phyloP scores from a whole-genome alignment of 2,888 invertebrate genomes.

The Cristatella mucedo region DNA sequence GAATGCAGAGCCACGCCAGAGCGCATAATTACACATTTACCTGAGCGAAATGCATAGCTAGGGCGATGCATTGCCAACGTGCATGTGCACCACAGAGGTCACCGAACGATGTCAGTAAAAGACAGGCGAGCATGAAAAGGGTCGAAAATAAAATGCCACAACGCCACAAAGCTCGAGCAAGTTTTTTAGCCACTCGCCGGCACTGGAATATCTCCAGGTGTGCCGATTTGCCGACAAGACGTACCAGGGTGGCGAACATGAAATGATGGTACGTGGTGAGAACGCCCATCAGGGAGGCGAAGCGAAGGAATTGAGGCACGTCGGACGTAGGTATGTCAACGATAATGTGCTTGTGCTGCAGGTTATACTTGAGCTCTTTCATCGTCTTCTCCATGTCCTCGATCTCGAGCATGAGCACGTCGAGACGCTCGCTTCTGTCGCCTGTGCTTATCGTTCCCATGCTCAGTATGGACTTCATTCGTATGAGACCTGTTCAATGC shows the following conservation, averaged over 20 bases:
- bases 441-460: background rate
- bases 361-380: slow-evolving; percentile 4
- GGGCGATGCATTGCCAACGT: no score
- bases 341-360: slow-evolving; percentile 4
- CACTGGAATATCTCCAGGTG: no score
- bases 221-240: no score
- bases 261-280: slow-evolving; percentile 16
- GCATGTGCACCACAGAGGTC: no score
- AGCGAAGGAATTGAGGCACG: slow-evolving; percentile 2
- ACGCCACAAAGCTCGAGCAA: no score
- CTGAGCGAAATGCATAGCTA: no score
- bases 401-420: slow-evolving; percentile 1
- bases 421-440: background rate
- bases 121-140: no score
- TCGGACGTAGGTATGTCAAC: slow-evolving; percentile 7
- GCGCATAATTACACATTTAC: no score
- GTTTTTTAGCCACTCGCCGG: no score
- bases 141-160: no score
- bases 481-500: background rate
- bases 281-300: slow-evolving; percentile 14
- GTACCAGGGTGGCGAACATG: slow-evolving; percentile 35
- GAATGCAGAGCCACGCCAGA: no score
- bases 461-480: slow-evolving; percentile 3
- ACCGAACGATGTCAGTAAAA: no score
- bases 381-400: slow-evolving; percentile 4